phyloP scores from a whole-genome alignment of 1,140 invertebrate species.

The Pseudobourletiella spinata region DNA sequence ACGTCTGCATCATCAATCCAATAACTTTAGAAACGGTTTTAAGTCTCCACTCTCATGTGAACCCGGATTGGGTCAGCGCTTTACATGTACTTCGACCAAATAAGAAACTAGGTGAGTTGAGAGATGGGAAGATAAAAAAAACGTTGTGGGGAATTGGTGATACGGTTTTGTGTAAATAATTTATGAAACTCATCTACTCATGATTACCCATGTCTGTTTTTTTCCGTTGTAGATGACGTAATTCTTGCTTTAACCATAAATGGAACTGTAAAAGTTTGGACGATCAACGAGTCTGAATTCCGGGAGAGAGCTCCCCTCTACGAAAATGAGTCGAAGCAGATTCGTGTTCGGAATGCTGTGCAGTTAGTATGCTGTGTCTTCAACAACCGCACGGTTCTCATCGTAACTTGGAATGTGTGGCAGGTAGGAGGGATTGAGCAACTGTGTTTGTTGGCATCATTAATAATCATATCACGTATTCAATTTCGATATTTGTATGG shows the following conservation, averaged over 20 bases:
- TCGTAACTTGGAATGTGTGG: slow-evolving; percentile 95
- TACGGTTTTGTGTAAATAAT: too few relatives aligned
- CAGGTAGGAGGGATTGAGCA: slow-evolving; percentile 51
- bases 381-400: slow-evolving; percentile 91
- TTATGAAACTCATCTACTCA: too few relatives aligned
- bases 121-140: too few relatives aligned
- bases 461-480: too few relatives aligned
- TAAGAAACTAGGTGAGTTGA: slow-evolving; percentile 64
- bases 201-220: neutral
- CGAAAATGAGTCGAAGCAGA: slow-evolving; percentile 97
- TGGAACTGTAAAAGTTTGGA: slow-evolving; percentile 97
- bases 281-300: slow-evolving; percentile 69
- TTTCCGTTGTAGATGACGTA: slow-evolving; percentile 72
- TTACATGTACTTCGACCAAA: slow-evolving; percentile 82
- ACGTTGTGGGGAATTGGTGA: too few relatives aligned
- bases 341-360: slow-evolving; percentile 85
- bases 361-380: slow-evolving; percentile 87
- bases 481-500: too few relatives aligned
- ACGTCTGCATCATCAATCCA: slow-evolving; percentile 94
- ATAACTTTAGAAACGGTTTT: slow-evolving; percentile 89
- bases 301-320: slow-evolving; percentile 62
- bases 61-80: slow-evolving; percentile 97
- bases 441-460: too few relatives aligned
- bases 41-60: slow-evolving; percentile 83
- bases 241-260: slow-evolving; percentile 91